Percentiles rank a stretch among this genome's conserved stretches.
Evolutionary conservation across 2,797 vertebrate species (phyloP).

Genomic region (Mergus octosetaceus): DNA sequence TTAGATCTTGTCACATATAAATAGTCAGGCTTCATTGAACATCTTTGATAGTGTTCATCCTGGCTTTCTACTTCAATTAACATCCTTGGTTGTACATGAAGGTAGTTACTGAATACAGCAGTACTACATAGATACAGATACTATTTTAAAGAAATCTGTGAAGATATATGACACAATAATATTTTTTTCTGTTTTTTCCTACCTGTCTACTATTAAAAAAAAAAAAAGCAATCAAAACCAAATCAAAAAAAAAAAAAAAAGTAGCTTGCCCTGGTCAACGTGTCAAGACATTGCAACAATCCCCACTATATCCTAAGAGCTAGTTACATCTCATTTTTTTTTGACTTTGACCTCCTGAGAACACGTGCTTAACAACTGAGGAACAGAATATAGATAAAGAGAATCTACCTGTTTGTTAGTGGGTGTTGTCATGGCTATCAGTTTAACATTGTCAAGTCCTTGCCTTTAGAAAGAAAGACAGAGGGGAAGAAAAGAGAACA

Average conservation of each 20-base stretch:
- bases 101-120: background rate
- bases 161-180: too few species aligned
- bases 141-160: background rate
- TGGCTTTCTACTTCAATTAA: background rate
- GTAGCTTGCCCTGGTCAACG: background rate
- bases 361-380: background rate
- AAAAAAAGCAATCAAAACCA: background rate
- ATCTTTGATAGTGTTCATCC: background rate
- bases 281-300: background rate
- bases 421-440: slow-evolving; percentile 84
- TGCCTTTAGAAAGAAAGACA: slow-evolving; percentile 76
- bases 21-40: background rate
- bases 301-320: rapidly evolving
- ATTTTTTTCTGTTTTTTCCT: background rate
- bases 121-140: background rate
- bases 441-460: slow-evolving; percentile 85
- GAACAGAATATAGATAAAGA: background rate
- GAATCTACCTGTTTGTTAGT: slow-evolving; percentile 80
- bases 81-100: background rate
- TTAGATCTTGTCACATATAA: background rate
- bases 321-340: background rate
- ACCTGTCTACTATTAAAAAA: background rate
- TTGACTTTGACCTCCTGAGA: background rate
- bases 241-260: background rate
- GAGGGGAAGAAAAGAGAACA: background rate